Evolutionary conservation across 2,113 vertebrate genomes (phyloP).

Genomic region (Pseudonaja textilis): DNA sequence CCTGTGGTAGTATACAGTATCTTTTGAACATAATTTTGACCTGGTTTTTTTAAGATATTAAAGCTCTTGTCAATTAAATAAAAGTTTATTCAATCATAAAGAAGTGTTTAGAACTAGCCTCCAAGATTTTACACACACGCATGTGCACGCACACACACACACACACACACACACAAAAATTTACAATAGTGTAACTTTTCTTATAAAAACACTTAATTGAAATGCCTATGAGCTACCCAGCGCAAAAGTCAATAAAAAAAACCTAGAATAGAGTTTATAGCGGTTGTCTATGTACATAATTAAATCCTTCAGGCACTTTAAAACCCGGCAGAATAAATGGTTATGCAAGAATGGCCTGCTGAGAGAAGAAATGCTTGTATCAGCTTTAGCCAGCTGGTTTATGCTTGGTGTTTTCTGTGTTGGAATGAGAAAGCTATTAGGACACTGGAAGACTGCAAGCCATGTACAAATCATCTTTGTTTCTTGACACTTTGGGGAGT

Average conservation of each 20-base stretch:
- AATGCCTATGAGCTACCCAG: constrained; percentile 91
- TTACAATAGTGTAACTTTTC: constrained; percentile 90
- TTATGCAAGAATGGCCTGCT: constrained; percentile 89
- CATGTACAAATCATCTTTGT: constrained; percentile 83
- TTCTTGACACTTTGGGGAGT: constrained; percentile 84
- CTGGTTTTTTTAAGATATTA: constrained; percentile 68
- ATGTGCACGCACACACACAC: background rate
- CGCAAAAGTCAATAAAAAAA: constrained; percentile 96
- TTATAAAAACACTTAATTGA: constrained; percentile 98
- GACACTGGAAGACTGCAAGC: constrained; percentile 73
- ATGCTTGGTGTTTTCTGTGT: constrained; percentile 69
- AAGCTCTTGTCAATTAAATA: constrained; percentile 73
- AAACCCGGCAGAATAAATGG: constrained; percentile 90
- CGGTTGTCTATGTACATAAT: constrained; percentile 97
- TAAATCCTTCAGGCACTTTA: constrained; percentile 96
- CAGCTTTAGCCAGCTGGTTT: constrained; percentile 82
- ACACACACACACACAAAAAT: constrained; percentile 53
- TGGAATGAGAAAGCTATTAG: constrained; percentile 83
- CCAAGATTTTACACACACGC: constrained; percentile 69
- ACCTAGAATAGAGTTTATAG: constrained; percentile 98
- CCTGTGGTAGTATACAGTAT: constrained; percentile 47
- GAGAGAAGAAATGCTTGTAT: constrained; percentile 85
- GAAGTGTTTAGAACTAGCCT: constrained; percentile 84
- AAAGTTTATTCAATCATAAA: constrained; percentile 75
- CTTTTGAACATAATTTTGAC: constrained; percentile 42